phyloP scores from a whole-genome alignment of 2,797 vertebrate species.

The Smutsia temminckii region DNA sequence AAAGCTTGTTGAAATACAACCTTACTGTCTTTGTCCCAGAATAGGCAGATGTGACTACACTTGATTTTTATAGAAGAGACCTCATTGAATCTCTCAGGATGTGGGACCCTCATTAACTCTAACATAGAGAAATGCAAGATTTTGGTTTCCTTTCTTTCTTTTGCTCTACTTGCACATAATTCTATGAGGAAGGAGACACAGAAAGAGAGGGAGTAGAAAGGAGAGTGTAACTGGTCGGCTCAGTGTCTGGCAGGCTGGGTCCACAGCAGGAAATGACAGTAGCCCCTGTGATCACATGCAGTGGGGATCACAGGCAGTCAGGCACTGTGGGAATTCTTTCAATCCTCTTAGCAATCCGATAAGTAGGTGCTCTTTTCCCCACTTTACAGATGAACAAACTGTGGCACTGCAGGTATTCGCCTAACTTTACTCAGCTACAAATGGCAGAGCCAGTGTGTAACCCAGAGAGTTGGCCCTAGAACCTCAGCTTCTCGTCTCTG shows the following conservation, averaged over 20 bases:
- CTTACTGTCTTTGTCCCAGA: constrained; percentile 65
- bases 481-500: too few species aligned
- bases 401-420: neutral
- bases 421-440: neutral
- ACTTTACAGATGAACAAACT: neutral
- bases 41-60: constrained; percentile 60
- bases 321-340: neutral
- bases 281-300: fast-evolving
- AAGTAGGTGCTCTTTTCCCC: neutral
- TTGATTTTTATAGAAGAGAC: neutral
- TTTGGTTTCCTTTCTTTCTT: constrained; percentile 29
- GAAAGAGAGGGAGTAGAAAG: neutral
- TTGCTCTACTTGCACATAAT: neutral
- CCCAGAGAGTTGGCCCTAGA: neutral
- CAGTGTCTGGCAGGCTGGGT: neutral
- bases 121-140: neutral
- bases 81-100: neutral
- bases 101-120: neutral
- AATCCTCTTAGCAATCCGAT: neutral
- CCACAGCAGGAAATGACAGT: neutral
- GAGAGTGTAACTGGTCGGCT: neutral
- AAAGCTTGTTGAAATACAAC: constrained; percentile 72
- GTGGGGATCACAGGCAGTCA: neutral
- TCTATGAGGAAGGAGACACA: constrained; percentile 47
- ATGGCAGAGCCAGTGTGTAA: neutral